Evolutionary conservation across 2,113 vertebrate species (phyloP), one percentile per base, ranked within the genome.

Genomic region (Patagioenas fasciata): DNA sequence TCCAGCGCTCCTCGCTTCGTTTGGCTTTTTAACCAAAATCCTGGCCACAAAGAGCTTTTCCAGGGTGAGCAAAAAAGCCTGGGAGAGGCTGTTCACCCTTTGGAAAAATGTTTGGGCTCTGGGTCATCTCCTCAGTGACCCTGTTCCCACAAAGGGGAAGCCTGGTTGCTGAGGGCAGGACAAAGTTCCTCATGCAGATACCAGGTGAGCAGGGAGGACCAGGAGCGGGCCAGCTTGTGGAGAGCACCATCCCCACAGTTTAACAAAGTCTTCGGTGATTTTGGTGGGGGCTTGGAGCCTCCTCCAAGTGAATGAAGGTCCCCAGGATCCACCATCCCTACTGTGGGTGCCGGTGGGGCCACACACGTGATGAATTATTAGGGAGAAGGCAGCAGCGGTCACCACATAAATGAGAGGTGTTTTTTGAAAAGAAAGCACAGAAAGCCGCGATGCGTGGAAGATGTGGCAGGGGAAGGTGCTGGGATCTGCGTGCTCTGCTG

Each of bases 31-130:
- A 88, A 66, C 21, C 8, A 62, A 70, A 92, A 51, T 48, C 56
- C 47, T 51, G 42, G 56, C 20, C 34, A 19, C 86, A 80, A 88
- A 81, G 1, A 79, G 31, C 17, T 71, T 53, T 79, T n/a, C 51
- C 31, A 48, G 36, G 40, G 51, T 53, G 26, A 23, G 16, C 32
- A 42, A 16, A 70, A 88, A 74, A 42, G 5, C 51, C 72, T 64
- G 20, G 3, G 40, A 3, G 18, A 91, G 18, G 16, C 48, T 12
- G 21, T 60, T 77, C 21, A 36, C 0, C 0, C 9, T 29, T 1
- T 17, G 29, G 42, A 80, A 86, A 89, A 51, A 32, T 3, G 6
- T 4, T 11, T 1, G 32, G 19, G n/a, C 17, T 80, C 42, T 64
- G 40, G 38, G 17, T 18, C 32, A 28, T 38, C 4, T 1, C 50